These are phyloP conservation scores for Resseliella maxima DNA, from an alignment of 2,888 invertebrate species.

Conservation along the genomic window DNA sequence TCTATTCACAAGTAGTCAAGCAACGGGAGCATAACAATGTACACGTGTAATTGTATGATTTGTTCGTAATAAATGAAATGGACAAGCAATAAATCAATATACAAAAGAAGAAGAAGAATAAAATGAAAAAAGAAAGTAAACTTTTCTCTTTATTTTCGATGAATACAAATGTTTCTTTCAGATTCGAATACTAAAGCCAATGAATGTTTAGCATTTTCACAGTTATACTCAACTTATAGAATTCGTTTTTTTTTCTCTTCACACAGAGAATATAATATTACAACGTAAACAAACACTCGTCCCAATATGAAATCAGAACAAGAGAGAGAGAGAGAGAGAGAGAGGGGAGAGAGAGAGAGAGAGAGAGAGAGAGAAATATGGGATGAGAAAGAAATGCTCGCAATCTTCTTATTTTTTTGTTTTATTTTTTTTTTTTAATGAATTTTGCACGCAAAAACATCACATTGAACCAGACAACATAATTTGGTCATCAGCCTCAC, in stretches of 20 bases:
- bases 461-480: background rate
- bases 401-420: background rate
- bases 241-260: background rate
- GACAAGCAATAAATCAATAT: conserved; percentile 28
- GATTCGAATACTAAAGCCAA: background rate
- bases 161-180: background rate
- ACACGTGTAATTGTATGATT: conserved; percentile 38
- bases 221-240: too few relatives aligned
- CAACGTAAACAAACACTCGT: background rate
- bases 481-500: too few relatives aligned
- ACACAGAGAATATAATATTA: background rate
- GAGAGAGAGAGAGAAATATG: too few relatives aligned
- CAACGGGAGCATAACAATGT: background rate
- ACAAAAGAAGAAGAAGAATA: too few relatives aligned
- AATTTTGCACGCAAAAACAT: background rate
- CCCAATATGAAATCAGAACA: too few relatives aligned
- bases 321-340: too few relatives aligned
- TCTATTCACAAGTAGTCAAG: background rate
- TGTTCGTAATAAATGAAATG: conserved; percentile 26
- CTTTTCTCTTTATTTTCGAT: background rate
- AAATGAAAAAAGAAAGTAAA: conserved; percentile 16
- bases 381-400: background rate
- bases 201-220: background rate
- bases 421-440: too few relatives aligned
- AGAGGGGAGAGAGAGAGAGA: too few relatives aligned